A percentile compares a stretch with the other conserved stretches of the same genome.
phyloP scores from a whole-genome alignment of 2,113 vertebrate species.

The Indicator indicator region DNA sequence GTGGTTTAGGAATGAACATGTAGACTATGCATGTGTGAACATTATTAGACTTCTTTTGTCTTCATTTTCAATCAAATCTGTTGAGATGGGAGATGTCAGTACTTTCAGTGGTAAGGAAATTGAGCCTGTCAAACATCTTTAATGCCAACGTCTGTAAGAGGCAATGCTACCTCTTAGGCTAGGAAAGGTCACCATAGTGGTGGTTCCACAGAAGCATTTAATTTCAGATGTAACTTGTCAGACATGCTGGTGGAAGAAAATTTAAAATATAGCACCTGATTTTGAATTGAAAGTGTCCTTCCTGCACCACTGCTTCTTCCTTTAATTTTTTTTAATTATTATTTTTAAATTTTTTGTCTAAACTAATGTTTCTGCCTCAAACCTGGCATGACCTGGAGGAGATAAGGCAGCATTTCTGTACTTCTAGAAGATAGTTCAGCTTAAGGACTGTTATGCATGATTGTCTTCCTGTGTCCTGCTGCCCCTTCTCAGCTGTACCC shows the following conservation, averaged over 20 bases:
- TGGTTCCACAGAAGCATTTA: background rate
- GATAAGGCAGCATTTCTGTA: background rate
- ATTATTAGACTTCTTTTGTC: background rate
- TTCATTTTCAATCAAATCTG: background rate
- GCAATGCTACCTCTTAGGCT: background rate
- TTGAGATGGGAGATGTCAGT: background rate
- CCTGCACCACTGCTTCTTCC: accelerated
- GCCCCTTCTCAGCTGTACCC: background rate
- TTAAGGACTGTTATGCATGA: background rate
- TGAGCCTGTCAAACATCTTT: background rate
- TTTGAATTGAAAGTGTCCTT: background rate
- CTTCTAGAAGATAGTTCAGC: background rate
- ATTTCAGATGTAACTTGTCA: background rate
- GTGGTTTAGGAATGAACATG: background rate
- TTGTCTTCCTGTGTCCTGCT: background rate
- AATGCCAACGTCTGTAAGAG: background rate
- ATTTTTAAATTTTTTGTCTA: background rate
- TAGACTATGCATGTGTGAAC: background rate
- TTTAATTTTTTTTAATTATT: too few species aligned
- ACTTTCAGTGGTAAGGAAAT: background rate
- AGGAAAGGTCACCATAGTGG: background rate
- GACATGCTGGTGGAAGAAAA: background rate
- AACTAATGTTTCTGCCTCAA: background rate
- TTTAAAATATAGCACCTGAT: background rate
- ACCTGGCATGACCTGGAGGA: background rate